These are phyloP conservation scores for Phymastichus coffea DNA, from an alignment of 1,140 invertebrate genomes.

Conservation along the genomic window DNA sequence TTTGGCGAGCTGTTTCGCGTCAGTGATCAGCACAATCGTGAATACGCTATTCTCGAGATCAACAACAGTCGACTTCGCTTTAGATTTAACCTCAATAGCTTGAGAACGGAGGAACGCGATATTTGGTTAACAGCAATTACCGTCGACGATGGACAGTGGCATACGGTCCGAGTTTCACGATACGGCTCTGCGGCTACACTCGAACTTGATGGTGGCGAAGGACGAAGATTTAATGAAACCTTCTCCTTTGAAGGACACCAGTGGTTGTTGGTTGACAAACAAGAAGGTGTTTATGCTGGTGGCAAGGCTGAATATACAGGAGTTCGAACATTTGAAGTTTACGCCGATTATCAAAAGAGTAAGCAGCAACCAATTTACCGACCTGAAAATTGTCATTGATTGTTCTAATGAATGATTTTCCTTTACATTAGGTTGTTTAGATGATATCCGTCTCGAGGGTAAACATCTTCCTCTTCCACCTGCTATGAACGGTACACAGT, in stretches of 20 bases:
- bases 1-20: slow-evolving; percentile 90
- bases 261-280: slow-evolving; percentile 88
- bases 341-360: slow-evolving; percentile 94
- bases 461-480: slow-evolving; percentile 88
- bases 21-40: slow-evolving; percentile 90
- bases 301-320: slow-evolving; percentile 94
- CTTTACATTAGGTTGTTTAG: slow-evolving; percentile 67
- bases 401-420: neutral
- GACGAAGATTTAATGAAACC: slow-evolving; percentile 90
- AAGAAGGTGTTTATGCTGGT: slow-evolving; percentile 91
- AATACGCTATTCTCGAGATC: slow-evolving; percentile 93
- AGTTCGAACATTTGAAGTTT: slow-evolving; percentile 88
- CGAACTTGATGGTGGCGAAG: slow-evolving; percentile 93
- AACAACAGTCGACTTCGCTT: slow-evolving; percentile 88
- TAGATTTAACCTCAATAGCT: slow-evolving; percentile 89
- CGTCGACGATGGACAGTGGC: slow-evolving; percentile 97
- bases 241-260: slow-evolving; percentile 89
- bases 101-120: slow-evolving; percentile 84
- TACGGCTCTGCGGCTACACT: slow-evolving; percentile 93
- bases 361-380: slow-evolving; percentile 18
- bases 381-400: neutral
- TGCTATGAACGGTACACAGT: slow-evolving; percentile 91
- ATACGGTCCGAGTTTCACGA: slow-evolving; percentile 84
- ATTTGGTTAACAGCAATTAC: slow-evolving; percentile 86
- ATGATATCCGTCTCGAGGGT: slow-evolving; percentile 85